Base-by-base conservation (phyloP, 2,888 invertebrate genomes). In the Romanomermis culicivorax region DNA sequence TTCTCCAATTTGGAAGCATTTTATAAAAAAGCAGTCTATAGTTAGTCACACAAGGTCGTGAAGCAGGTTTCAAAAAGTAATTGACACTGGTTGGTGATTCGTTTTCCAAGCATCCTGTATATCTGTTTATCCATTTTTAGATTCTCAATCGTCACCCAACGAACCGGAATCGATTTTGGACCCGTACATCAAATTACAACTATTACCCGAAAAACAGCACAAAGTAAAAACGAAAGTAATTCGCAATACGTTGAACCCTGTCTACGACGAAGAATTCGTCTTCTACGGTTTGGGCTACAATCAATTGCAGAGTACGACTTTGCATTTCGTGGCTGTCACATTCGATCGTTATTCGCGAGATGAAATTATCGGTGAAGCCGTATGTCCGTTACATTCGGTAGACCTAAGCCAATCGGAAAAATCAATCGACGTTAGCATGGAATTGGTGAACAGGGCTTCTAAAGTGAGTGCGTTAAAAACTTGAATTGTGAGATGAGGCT, bases 211-310 rank as follows among this genome's bases (percentile, higher is more conserved):
- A 67, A 93, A 93, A 71, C 87, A 88, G 69, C 91, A 93, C 70
- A 88, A 89, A 71, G 54, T 89, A 55, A 93, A 91, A 74, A 91
- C 91, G 58, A 77, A 93, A 56, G 93, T 97, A 7, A 79, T 95
- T 42, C 80, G 93, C 61, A 91, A 93, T 70, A 93, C 95, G 49
- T 78, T 85, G 54, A 86, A 87, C 73, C 97, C 97, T 0, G 82
- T 87, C 1, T 97, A 93, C 72, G 93, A 97, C 67, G 97, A 97
- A 72, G 93, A 93, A 71, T 97, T 97, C 71, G 95, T 93, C 1
- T 95, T 97, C 77, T 97, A 91, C 69, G 93, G 93, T 55, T 60
- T 68, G 50, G 60, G 58, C 29, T 58, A 58, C 29, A 64, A 64
- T 36, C 64, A 63, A 48, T 57, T 67, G 48, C 59, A 60, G 30